phyloP scores from a whole-genome alignment of 1,140 invertebrate genomes.

The Polypedilum vanderplanki region DNA sequence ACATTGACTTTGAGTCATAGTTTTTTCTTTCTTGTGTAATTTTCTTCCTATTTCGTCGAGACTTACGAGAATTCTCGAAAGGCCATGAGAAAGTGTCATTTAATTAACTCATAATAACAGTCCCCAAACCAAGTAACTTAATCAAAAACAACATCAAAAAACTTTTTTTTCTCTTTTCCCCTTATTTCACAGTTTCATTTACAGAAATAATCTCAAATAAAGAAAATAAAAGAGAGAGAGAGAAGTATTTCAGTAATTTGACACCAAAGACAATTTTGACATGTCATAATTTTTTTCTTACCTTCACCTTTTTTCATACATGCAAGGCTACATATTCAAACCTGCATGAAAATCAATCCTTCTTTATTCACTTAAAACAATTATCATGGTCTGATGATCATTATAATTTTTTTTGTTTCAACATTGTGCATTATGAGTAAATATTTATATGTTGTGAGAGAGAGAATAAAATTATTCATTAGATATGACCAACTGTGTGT shows the following conservation, averaged over 20 bases:
- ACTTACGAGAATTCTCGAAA: too few relatives aligned
- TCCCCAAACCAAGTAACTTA: neutral
- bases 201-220: too few relatives aligned
- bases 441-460: too few relatives aligned
- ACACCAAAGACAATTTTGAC: slow-evolving; percentile 17
- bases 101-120: neutral
- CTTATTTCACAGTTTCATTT: neutral
- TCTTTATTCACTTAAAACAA: neutral
- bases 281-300: neutral
- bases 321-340: neutral
- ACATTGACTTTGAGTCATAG: too few relatives aligned
- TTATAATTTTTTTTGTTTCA: neutral
- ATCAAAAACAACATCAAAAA: neutral
- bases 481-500: too few relatives aligned
- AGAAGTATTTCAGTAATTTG: neutral
- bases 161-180: neutral
- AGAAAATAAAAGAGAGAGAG: neutral
- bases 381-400: neutral
- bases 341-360: slow-evolving; percentile 17
- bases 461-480: too few relatives aligned
- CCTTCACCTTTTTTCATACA: neutral
- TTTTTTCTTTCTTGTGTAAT: too few relatives aligned
- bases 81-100: too few relatives aligned
- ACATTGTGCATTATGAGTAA: too few relatives aligned
- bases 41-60: too few relatives aligned